phyloP scores from a whole-genome alignment of 2,888 invertebrate genomes.

The Drosophila tripunctata region DNA sequence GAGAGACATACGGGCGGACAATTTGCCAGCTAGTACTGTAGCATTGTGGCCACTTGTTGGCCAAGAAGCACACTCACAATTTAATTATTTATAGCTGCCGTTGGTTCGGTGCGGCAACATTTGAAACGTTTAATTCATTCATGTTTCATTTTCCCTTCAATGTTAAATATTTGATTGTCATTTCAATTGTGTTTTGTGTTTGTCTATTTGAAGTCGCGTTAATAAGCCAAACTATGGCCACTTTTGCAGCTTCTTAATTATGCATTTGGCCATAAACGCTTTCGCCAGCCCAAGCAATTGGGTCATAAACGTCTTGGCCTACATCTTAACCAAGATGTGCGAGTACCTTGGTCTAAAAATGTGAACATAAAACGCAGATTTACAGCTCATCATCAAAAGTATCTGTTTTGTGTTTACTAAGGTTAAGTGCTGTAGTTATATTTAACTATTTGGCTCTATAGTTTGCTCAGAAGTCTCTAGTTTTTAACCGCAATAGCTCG shows the following conservation, averaged over 20 bases:
- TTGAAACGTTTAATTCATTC: constrained; percentile 36
- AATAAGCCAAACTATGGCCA: constrained; percentile 31
- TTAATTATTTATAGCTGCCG: constrained; percentile 52
- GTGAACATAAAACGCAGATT: constrained; percentile 46
- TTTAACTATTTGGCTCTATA: background rate
- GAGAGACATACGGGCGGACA: too few species aligned
- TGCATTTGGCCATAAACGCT: constrained; percentile 63
- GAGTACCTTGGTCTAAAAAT: constrained; percentile 39
- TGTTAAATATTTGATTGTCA: background rate
- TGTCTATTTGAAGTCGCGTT: constrained; percentile 26
- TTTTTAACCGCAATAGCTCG: background rate
- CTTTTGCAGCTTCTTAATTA: constrained; percentile 66
- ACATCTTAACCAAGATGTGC: constrained; percentile 8
- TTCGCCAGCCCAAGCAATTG: constrained; percentile 51
- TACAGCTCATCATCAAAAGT: constrained; percentile 49
- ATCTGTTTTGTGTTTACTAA: constrained; percentile 15
- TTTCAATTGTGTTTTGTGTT: constrained; percentile 13
- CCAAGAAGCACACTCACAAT: constrained; percentile 39
- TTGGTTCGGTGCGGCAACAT: constrained; percentile 17
- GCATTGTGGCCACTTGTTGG: constrained; percentile 56
- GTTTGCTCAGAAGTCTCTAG: constrained; percentile 3
- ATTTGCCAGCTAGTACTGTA: constrained; percentile 37
- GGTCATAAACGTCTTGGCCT: constrained; percentile 62
- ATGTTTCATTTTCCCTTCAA: constrained; percentile 26
- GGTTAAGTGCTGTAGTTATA: constrained; percentile 23